Evolutionary conservation across 2,888 invertebrate species (phyloP).

Genomic region (Tiliacea aurago): DNA sequence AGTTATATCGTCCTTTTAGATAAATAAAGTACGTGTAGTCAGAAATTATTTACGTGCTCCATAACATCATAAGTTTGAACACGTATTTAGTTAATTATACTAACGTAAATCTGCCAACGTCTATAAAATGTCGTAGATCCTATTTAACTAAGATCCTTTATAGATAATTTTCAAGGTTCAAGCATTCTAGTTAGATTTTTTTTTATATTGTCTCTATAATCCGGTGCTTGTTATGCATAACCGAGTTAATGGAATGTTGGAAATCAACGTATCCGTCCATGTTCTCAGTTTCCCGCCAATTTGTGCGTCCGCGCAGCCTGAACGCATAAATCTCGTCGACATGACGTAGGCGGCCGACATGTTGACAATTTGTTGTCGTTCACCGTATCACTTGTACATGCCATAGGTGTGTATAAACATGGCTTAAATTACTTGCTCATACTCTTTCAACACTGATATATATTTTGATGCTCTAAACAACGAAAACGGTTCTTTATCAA

Average conservation of each 20-base stretch:
- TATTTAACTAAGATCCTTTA: constrained; percentile 65
- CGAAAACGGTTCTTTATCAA: constrained; percentile 30
- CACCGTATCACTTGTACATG: constrained; percentile 62
- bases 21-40: constrained; percentile 17
- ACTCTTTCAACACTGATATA: constrained; percentile 48
- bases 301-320: constrained; percentile 84
- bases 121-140: constrained; percentile 61
- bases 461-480: constrained; percentile 25
- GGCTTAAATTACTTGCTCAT: constrained; percentile 59
- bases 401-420: constrained; percentile 61
- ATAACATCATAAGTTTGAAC: constrained; percentile 52
- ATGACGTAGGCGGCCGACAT: constrained; percentile 87
- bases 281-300: constrained; percentile 84
- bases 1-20: background rate
- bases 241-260: constrained; percentile 78
- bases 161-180: constrained; percentile 74
- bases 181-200: constrained; percentile 71
- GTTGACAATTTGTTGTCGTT: constrained; percentile 86
- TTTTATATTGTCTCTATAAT: constrained; percentile 70
- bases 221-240: constrained; percentile 79
- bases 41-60: constrained; percentile 35
- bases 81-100: constrained; percentile 62
- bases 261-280: constrained; percentile 77
- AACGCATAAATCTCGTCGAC: constrained; percentile 87
- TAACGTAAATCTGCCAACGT: constrained; percentile 53